Evolutionary conservation across 2,797 vertebrate genomes (phyloP).

Genomic region (Gymnoscopelus braueri): DNA sequence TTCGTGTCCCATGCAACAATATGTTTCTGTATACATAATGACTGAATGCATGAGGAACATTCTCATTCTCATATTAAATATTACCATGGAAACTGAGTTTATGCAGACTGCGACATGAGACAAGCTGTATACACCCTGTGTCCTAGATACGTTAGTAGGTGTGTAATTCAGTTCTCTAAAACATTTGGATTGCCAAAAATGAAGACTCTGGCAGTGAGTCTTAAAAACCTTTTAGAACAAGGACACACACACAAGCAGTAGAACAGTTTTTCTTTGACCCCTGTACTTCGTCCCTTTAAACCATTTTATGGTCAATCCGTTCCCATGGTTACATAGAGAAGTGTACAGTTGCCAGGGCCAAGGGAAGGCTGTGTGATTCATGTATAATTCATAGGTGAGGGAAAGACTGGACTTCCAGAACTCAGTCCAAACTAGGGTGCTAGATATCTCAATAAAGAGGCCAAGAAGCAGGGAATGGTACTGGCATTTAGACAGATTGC

Average conservation of each 20-base stretch:
- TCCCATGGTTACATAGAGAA: conserved; percentile 57
- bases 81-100: neutral
- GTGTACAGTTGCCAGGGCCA: conserved; percentile 55
- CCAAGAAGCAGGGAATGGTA: conserved; percentile 35
- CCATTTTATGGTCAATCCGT: conserved; percentile 55
- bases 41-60: conserved; percentile 23
- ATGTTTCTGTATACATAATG: conserved; percentile 19
- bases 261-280: conserved; percentile 25
- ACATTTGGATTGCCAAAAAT: neutral
- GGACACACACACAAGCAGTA: no score
- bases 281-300: conserved; percentile 42
- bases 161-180: conserved; percentile 2
- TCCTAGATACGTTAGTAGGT: neutral
- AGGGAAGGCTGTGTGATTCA: conserved; percentile 49
- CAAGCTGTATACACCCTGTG: neutral
- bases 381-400: conserved; percentile 51
- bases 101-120: neutral
- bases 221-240: no score
- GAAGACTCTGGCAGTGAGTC: no score
- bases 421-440: conserved; percentile 18
- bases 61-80: neutral
- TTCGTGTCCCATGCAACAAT: conserved; percentile 2
- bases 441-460: conserved; percentile 14
- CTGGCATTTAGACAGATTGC: neutral
- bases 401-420: conserved; percentile 31